Percentiles rank a stretch among this genome's conserved stretches.
These are phyloP conservation scores for Spicauda simplicius DNA, from an alignment of 2,888 invertebrate species.

Conservation along the genomic window DNA sequence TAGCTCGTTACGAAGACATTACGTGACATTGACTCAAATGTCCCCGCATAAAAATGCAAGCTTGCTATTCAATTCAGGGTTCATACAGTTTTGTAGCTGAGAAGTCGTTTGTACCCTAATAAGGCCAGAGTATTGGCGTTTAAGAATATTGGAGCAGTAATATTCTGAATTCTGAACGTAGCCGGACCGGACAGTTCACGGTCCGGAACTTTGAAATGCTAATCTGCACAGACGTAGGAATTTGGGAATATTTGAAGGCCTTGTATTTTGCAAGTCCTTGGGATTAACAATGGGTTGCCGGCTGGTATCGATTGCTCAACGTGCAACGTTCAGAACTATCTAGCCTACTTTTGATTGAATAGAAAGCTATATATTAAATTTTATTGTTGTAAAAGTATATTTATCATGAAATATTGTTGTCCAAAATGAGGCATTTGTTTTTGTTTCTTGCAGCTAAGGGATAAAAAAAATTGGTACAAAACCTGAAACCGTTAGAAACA, in stretches of 20 bases:
- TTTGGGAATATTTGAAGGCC: constrained; percentile 1
- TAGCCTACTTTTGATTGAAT: too few species aligned
- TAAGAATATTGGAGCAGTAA: constrained; percentile 8
- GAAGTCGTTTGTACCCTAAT: not conserved
- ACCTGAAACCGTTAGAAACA: too few species aligned
- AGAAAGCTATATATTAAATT: too few species aligned
- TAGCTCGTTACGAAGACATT: not conserved
- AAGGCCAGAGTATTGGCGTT: constrained; percentile 6
- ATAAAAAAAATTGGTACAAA: too few species aligned
- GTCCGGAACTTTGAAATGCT: constrained; percentile 16
- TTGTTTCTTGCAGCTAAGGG: too few species aligned
- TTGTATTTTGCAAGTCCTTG: not conserved
- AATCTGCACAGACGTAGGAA: constrained; percentile 8
- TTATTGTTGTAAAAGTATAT: too few species aligned
- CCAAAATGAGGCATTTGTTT: too few species aligned
- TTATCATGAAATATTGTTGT: too few species aligned
- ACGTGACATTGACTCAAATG: not conserved
- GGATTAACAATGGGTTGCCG: not conserved
- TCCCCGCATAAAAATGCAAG: not conserved
- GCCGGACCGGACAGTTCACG: not conserved
- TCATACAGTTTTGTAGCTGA: not conserved
- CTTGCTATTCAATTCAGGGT: not conserved
- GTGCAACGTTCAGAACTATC: not conserved
- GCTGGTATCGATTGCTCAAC: not conserved
- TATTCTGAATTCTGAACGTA: constrained; percentile 11